Evolutionary conservation across 1,140 invertebrate species (phyloP).

Genomic region (Cotesia vestalis): DNA sequence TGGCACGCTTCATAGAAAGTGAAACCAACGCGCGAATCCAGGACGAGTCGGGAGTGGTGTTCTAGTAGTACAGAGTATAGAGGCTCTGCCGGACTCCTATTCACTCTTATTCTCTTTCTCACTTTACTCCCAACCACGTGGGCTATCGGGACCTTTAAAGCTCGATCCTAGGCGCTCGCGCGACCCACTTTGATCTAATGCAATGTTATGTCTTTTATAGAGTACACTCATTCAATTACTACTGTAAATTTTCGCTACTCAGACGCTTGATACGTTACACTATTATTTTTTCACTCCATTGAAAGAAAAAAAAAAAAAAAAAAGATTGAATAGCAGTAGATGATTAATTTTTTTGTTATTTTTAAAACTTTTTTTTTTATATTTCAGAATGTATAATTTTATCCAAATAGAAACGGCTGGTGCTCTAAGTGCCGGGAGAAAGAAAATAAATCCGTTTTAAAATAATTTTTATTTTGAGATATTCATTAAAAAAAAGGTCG

Average conservation of each 20-base stretch:
- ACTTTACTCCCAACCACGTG: conserved; percentile 29
- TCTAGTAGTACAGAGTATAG: not conserved
- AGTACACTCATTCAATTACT: not conserved
- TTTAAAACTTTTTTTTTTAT: too few relatives aligned
- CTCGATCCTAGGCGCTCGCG: conserved; percentile 28
- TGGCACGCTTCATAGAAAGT: conserved; percentile 36
- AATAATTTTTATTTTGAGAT: conserved; percentile 6
- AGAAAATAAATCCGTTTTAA: not conserved
- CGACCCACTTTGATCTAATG: conserved; percentile 26
- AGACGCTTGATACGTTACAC: not conserved
- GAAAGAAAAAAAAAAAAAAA: too few relatives aligned
- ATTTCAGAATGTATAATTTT: too few relatives aligned
- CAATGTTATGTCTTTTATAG: too few relatives aligned
- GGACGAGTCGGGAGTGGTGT: conserved; percentile 37
- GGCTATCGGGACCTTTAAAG: conserved; percentile 39
- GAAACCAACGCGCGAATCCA: conserved; percentile 37
- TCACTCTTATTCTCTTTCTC: conserved; percentile 27
- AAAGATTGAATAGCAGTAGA: too few relatives aligned
- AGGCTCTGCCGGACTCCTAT: conserved; percentile 28
- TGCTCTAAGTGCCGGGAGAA: too few relatives aligned
- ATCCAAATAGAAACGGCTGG: too few relatives aligned
- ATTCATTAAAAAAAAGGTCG: conserved; percentile 21
- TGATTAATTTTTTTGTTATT: too few relatives aligned
- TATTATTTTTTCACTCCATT: too few relatives aligned
- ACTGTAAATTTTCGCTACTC: not conserved